phyloP scores from a whole-genome alignment of 2,888 invertebrate genomes.

The Lithophane leautieri region DNA sequence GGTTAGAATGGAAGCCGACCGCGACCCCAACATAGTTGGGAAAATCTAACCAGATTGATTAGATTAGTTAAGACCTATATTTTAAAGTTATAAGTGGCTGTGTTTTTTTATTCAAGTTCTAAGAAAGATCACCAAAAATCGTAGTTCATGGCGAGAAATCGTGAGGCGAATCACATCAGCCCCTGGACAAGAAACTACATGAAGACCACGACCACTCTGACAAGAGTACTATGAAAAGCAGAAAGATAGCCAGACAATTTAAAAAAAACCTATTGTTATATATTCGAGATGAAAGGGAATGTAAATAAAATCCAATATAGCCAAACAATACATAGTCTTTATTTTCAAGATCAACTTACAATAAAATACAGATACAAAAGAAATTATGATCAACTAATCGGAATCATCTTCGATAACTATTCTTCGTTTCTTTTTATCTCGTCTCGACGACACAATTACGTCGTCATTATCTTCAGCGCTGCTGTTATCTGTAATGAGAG shows the following conservation, averaged over 20 bases:
- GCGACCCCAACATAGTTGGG: too few species aligned
- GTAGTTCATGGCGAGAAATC: too few species aligned
- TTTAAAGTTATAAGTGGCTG: background rate
- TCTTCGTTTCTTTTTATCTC: slow-evolving; percentile 78
- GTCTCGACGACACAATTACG: slow-evolving; percentile 76
- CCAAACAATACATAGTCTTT: slow-evolving; percentile 44
- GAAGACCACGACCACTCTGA: too few species aligned
- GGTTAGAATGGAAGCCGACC: too few species aligned
- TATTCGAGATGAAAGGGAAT: background rate
- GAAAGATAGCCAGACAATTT: background rate
- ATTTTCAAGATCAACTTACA: slow-evolving; percentile 53
- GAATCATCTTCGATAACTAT: slow-evolving; percentile 86
- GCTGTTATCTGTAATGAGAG: slow-evolving; percentile 76
- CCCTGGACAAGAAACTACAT: too few species aligned
- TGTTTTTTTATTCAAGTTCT: slow-evolving; percentile 8
- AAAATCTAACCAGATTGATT: too few species aligned
- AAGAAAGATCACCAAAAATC: background rate
- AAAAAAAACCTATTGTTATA: background rate
- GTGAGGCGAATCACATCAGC: too few species aligned
- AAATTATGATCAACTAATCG: slow-evolving; percentile 70
- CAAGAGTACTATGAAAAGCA: too few species aligned
- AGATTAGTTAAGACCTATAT: background rate
- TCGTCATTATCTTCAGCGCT: slow-evolving; percentile 78
- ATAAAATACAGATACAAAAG: slow-evolving; percentile 41
- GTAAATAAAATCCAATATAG: slow-evolving; percentile 17